Conservation (phyloP, 2,888 invertebrate genomes). For the Diogma glabrata region DNA sequence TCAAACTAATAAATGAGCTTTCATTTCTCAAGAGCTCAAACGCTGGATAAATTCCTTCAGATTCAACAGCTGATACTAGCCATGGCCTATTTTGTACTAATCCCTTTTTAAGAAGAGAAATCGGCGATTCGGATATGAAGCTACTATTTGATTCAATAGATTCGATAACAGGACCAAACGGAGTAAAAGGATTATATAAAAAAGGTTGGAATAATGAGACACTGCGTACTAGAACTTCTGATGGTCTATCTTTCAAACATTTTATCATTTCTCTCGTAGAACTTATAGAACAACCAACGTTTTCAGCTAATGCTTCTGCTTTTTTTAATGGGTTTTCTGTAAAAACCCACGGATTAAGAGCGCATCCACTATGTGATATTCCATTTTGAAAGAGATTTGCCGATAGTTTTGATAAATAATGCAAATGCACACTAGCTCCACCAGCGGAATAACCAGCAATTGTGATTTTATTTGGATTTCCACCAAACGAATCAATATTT, state of each 20-base stretch:
- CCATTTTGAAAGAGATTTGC: conserved; percentile 48
- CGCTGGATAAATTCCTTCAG: conserved; percentile 64
- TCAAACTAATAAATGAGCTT: conserved; percentile 39
- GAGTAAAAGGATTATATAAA: conserved; percentile 55
- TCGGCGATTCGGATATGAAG: conserved; percentile 55
- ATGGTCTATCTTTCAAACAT: conserved; percentile 51
- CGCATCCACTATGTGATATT: conserved; percentile 58
- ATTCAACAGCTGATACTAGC: conserved; percentile 52
- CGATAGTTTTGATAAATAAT: conserved; percentile 51
- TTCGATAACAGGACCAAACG: conserved; percentile 63
- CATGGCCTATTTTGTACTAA: conserved; percentile 55
- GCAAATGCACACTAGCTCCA: conserved; percentile 62
- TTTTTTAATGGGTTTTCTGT: conserved; percentile 46
- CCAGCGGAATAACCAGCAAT: conserved; percentile 62
- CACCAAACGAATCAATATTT: conserved; percentile 59
- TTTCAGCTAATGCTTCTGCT: conserved; percentile 44
- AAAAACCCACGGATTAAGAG: conserved; percentile 50
- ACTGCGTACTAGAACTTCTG: conserved; percentile 45
- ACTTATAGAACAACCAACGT: conserved; percentile 49
- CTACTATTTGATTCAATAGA: conserved; percentile 38
- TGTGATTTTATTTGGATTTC: conserved; percentile 56
- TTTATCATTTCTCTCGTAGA: conserved; percentile 44
- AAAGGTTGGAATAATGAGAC: conserved; percentile 32
- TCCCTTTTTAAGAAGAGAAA: conserved; percentile 46
- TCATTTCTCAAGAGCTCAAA: conserved; percentile 34